phyloP scores from a whole-genome alignment of 2,113 vertebrate species.

The Amphiprion ocellaris region DNA sequence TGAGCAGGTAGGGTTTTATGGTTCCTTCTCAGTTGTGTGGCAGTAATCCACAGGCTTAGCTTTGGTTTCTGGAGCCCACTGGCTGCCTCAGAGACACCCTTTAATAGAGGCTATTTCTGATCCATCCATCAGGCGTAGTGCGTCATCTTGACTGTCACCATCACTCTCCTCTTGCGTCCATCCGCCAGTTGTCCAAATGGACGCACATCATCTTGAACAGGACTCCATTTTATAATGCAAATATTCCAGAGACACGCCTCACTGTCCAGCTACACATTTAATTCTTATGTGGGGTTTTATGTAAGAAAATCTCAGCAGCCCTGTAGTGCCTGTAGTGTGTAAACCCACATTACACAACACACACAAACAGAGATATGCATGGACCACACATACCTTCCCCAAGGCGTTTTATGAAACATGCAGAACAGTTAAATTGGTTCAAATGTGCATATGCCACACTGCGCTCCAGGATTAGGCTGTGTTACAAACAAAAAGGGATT shows the following conservation, averaged over 20 bases:
- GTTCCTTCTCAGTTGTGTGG: neutral
- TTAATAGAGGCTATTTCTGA: conserved; percentile 58
- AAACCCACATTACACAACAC: conserved; percentile 48
- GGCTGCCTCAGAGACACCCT: conserved; percentile 33
- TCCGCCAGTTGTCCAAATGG: conserved; percentile 46
- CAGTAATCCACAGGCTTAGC: neutral
- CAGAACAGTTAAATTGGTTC: conserved; percentile 34
- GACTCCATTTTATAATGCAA: conserved; percentile 67
- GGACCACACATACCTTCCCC: conserved; percentile 1
- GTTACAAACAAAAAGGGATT: neutral
- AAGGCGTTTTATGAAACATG: conserved; percentile 47
- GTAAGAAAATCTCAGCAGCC: conserved; percentile 62
- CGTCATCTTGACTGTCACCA: conserved; percentile 70
- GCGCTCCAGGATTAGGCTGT: conserved; percentile 7
- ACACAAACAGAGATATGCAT: neutral
- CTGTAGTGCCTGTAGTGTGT: conserved; percentile 1
- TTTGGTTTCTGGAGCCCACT: conserved; percentile 18
- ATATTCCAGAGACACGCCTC: conserved; percentile 30
- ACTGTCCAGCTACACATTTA: conserved; percentile 39
- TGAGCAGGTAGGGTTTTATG: conserved; percentile 65
- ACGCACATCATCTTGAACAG: conserved; percentile 32
- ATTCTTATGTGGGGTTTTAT: conserved; percentile 48
- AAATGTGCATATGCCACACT: conserved; percentile 25
- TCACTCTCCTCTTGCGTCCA: conserved; percentile 57
- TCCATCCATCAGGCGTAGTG: conserved; percentile 72